phyloP scores from a whole-genome alignment of 2,888 invertebrate species.

The Notodonta dromedarius region DNA sequence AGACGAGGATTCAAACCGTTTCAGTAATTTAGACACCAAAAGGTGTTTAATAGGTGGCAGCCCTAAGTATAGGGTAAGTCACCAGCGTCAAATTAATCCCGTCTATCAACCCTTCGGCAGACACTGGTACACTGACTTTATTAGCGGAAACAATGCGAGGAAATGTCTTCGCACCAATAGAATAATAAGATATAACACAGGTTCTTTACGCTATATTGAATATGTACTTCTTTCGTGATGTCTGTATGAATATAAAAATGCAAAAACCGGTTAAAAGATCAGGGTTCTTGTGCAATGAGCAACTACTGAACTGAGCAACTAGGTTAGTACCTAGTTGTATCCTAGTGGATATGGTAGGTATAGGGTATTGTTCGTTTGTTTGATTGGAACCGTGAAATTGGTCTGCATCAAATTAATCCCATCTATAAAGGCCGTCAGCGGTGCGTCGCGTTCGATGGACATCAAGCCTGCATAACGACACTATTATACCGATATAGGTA shows the following conservation, averaged over 20 bases:
- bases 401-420: constrained; percentile 43
- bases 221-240: no score
- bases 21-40: no score
- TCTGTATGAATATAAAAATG: no score
- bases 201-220: no score
- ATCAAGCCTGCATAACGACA: neutral
- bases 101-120: constrained; percentile 37
- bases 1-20: no score
- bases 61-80: constrained; percentile 4
- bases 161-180: neutral
- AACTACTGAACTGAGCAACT: no score
- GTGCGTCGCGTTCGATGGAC: neutral
- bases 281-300: no score
- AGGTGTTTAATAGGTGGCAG: neutral
- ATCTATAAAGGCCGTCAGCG: constrained; percentile 1
- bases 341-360: no score
- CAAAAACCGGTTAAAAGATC: no score
- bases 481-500: no score
- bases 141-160: constrained; percentile 11
- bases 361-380: neutral
- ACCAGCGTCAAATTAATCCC: constrained; percentile 44
- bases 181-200: no score
- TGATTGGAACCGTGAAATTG: neutral
- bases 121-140: constrained; percentile 19
- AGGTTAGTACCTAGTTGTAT: neutral